Percentiles rank a stretch among this genome's conserved stretches.
These are phyloP conservation scores for Megatriorchis doriae DNA, from an alignment of 2,113 vertebrate species.

Conservation along the genomic window DNA sequence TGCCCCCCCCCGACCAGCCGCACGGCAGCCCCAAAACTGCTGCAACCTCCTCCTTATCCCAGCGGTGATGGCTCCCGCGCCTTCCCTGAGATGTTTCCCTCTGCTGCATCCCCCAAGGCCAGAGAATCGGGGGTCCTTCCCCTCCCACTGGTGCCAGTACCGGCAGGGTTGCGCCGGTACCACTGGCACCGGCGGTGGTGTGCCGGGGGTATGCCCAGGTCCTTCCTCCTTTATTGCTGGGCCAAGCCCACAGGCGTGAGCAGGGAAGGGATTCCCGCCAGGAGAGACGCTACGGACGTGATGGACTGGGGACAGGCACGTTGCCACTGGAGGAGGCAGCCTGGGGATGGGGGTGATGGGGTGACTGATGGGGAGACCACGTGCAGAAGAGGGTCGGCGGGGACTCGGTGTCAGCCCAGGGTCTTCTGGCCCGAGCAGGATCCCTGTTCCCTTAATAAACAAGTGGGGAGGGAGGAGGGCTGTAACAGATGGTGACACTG, in stretches of 20 bases:
- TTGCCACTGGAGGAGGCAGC: neutral
- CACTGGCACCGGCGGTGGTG: neutral
- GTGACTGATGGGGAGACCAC: neutral
- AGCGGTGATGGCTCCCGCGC: accelerated
- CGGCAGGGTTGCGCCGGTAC: neutral
- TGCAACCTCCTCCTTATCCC: neutral
- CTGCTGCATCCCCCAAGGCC: too few species aligned
- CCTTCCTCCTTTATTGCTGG: too few species aligned
- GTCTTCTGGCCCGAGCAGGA: neutral
- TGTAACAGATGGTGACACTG: neutral
- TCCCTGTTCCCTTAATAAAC: neutral
- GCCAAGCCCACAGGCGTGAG: neutral
- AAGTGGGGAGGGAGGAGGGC: neutral
- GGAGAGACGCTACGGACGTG: too few species aligned
- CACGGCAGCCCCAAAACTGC: neutral
- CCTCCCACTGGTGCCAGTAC: neutral
- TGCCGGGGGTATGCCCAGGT: too few species aligned
- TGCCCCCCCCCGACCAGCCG: accelerated
- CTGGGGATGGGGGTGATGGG: accelerated
- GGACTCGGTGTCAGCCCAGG: neutral
- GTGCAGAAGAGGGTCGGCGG: neutral
- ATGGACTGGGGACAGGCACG: neutral
- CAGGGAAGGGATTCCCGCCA: neutral
- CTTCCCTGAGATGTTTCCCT: accelerated
- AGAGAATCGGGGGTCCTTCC: neutral